Base-by-base conservation (phyloP, 2,888 invertebrate genomes). In the Conistra vaccinii region DNA sequence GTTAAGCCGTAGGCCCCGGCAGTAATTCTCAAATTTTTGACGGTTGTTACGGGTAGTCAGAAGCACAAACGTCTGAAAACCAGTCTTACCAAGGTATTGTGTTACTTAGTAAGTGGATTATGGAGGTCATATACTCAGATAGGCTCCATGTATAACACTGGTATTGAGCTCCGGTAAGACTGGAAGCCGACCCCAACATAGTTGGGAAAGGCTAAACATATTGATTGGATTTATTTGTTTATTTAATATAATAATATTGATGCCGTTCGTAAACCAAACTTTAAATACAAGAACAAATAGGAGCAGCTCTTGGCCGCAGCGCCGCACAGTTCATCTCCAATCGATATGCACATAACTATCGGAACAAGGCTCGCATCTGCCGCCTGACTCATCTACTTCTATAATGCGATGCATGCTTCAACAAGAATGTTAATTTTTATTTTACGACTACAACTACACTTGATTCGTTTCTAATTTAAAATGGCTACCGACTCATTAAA, bases 391-490 rank as follows among this genome's bases (percentile, higher is more conserved):
- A 26, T 63, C 58, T 29, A 55, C 72, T 68, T 72, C 66, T 73
- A 39, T 77, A 73, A 71, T 32, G 72, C 65, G 67, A 65, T 61
- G 65, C 62, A 39, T 66, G 42, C 62, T 63, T 69, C 63, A 60
- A 63, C 69, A 63, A 69, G 75, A 83, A 83, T 85, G 76, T 76
- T 78, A 73, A 74, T 74, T 77, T 77, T 78, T 65, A 70, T 69
- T 78, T 84, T 80, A 87, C 76, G 83, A 85, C 62, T 69, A 73
- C 78, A 80, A 81, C 77, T 73, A 79, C 85, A 78, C 68, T 57
- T 75, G 74, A 86, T 82, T 87, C 88, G 78, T 87, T 83, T 83
- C 80, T 79, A 78, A 87, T 84, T 85, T 75, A 76, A 84, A 82
- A 81, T 80, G 62, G 79, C 81, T 81, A 75, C 88, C 71, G 63